Evolutionary conservation across 2,113 vertebrate genomes (phyloP), one percentile per base, ranked within the genome.

Genomic region (Suricata suricatta): DNA sequence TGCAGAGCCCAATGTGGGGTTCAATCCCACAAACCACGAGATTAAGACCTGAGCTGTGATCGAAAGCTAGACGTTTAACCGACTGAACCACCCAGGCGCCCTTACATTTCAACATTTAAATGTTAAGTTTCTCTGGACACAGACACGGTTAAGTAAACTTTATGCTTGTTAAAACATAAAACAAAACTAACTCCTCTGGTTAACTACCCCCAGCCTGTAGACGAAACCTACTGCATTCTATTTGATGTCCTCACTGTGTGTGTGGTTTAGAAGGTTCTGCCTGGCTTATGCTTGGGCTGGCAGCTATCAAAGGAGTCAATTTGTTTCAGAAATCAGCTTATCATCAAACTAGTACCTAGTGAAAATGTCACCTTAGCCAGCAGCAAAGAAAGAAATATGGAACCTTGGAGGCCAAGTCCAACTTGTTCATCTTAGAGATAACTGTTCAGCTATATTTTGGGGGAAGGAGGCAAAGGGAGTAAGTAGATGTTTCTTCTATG

Each of bases 201-300:
- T 41, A 38, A 71, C 1, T n/a, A 33, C 14, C 57, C 27, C 38
- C 21, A 44, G 0, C 0, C 29, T 3, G 41, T 0, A 17, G 11
- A 27, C 2, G 66, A 92, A 25, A 54, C 31, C 17, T 50, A 11
- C 11, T 52, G 25, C 41, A 10, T 60, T 31, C 52, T 13, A 33
- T 13, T 57, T 21, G 44, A 74, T 35, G n/a, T 5, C 2, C 10
- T 33, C 15, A 47, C 29, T 68, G 0, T 0, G 2, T 2, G 2
- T 69, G 33, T 8, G 31, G 25, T 63, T 27, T 41, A 15, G n/a
- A 52, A 88, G 60, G 79, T 35, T 79, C 72, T 25, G 11, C 12
- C 15, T n/a, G n/a, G 35, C 33, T 92, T 35, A 3, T 0, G 4
- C 8, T 6, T 17, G 47, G 68, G 50, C 50, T 85, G 15, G 60